Conservation (phyloP, 2,113 vertebrate species). For the Poicephalus gulielmi region DNA sequence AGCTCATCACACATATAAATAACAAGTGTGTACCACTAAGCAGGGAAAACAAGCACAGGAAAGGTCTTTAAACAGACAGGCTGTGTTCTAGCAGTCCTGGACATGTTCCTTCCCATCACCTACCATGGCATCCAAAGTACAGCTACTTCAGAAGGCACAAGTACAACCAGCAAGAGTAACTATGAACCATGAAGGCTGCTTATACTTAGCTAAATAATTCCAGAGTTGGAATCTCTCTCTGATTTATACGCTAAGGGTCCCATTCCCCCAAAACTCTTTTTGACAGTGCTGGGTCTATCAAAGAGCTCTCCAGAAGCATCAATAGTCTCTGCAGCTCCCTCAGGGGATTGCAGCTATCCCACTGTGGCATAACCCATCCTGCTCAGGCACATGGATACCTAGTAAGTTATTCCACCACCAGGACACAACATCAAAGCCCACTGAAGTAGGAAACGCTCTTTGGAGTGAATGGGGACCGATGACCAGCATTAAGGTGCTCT, state of each 20-base stretch:
- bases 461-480: fast-evolving
- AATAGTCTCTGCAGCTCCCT: fast-evolving
- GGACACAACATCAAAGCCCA: fast-evolving
- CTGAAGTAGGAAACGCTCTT: fast-evolving
- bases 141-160: not conserved
- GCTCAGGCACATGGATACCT: fast-evolving
- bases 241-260: fast-evolving
- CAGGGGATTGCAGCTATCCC: fast-evolving
- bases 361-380: fast-evolving
- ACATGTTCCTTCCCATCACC: not conserved
- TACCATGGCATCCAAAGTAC: fast-evolving
- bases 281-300: not conserved
- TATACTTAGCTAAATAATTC: not conserved
- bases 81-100: not conserved
- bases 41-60: not conserved
- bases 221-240: not conserved
- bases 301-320: not conserved
- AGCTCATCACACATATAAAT: not conserved
- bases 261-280: not conserved
- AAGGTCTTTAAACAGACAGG: not conserved
- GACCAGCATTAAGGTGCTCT: fast-evolving
- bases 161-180: not conserved
- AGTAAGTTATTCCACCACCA: not conserved
- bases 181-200: fast-evolving
- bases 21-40: not conserved